Percentiles rank a stretch among this genome's conserved stretches.
Conservation (phyloP, 2,797 vertebrate genomes). For the Orientallactaga sibirica region DNA sequence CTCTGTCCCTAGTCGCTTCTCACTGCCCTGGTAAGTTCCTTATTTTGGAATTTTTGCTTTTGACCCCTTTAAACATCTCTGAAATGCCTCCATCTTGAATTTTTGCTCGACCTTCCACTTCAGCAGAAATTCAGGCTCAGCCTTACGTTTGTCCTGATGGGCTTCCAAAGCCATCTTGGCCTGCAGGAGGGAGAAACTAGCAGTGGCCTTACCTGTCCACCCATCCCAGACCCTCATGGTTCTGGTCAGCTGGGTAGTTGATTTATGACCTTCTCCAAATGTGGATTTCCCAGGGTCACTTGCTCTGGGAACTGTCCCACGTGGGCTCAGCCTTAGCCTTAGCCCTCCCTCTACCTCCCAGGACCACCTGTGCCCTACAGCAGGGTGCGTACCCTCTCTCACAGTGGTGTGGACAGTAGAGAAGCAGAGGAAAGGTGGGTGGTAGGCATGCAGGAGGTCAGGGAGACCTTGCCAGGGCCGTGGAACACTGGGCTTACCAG, state of each 20-base stretch:
- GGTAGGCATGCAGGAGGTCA: neutral
- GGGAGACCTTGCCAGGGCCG: neutral
- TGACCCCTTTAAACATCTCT: slow-evolving; percentile 61
- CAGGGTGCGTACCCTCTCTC: neutral
- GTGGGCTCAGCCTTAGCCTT: neutral
- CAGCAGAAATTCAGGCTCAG: neutral
- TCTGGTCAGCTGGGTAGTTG: neutral
- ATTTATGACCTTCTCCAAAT: neutral
- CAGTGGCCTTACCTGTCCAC: neutral
- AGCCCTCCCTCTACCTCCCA: neutral
- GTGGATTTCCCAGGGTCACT: neutral
- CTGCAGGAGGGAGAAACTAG: neutral
- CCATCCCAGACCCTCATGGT: neutral
- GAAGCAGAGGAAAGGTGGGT: neutral
- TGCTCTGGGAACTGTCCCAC: neutral
- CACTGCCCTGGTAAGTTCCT: slow-evolving; percentile 51
- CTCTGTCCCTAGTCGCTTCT: slow-evolving; percentile 60
- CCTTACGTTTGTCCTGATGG: neutral
- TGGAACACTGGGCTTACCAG: neutral
- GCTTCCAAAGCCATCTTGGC: slow-evolving; percentile 23
- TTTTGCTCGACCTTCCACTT: slow-evolving; percentile 59
- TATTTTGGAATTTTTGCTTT: slow-evolving; percentile 44
- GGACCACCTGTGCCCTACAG: neutral
- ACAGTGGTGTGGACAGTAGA: accelerated
- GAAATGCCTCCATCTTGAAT: slow-evolving; percentile 1